A percentile compares a stretch with the other conserved stretches of the same genome.
These are phyloP conservation scores for Protodeltote pygarga DNA, from an alignment of 2,888 invertebrate species.

Conservation along the genomic window DNA sequence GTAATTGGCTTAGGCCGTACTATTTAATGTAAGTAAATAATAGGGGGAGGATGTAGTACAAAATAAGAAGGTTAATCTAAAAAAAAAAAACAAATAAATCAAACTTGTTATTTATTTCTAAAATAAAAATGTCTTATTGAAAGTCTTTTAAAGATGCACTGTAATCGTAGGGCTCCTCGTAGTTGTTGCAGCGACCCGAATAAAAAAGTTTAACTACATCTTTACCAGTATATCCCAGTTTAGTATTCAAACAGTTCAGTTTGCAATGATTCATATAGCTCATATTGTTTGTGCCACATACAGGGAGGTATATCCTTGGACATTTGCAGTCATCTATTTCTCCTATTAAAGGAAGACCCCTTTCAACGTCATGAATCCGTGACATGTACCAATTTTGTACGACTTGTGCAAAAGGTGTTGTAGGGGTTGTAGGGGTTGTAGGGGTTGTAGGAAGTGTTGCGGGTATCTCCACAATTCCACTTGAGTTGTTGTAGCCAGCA, in stretches of 20 bases:
- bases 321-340: conserved; percentile 51
- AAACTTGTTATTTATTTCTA: no score
- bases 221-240: fast-evolving
- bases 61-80: no score
- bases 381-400: conserved; percentile 1
- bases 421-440: no score
- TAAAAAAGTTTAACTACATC: background rate
- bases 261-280: conserved; percentile 53
- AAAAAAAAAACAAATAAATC: no score
- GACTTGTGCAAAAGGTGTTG: background rate
- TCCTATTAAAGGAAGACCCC: conserved; percentile 38
- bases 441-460: no score
- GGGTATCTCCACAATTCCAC: no score
- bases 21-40: no score
- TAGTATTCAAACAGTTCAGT: conserved; percentile 42
- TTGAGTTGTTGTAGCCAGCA: no score
- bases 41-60: no score
- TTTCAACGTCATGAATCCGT: background rate
- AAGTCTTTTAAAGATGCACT: no score
- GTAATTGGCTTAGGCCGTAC: no score
- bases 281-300: conserved; percentile 61
- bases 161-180: conserved; percentile 28
- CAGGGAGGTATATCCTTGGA: conserved; percentile 65
- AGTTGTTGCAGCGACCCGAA: conserved; percentile 10
- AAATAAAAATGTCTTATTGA: no score